Evolutionary conservation across 2,888 invertebrate species (phyloP).

Genomic region (Orthonevra nobilis): DNA sequence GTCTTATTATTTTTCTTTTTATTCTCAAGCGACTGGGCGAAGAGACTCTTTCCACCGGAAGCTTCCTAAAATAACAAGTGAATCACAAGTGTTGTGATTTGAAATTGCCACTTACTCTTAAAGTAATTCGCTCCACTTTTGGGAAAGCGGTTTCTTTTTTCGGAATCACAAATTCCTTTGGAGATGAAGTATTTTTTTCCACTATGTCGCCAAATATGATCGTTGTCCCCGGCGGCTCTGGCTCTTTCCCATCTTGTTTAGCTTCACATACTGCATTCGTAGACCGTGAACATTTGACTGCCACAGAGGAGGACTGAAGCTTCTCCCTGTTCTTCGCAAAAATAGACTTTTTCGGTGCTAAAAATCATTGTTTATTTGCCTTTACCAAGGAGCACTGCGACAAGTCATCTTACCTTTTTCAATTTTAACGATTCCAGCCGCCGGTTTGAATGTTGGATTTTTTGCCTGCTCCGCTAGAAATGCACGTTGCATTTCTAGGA

Average conservation of each 20-base stretch:
- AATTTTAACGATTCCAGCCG: constrained; percentile 82
- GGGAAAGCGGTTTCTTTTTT: constrained; percentile 50
- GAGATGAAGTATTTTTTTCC: constrained; percentile 76
- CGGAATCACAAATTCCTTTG: constrained; percentile 21
- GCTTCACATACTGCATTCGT: neutral
- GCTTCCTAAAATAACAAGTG: neutral
- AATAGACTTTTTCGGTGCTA: constrained; percentile 76
- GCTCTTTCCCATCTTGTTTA: constrained; percentile 57
- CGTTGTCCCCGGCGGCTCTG: constrained; percentile 32
- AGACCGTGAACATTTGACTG: neutral
- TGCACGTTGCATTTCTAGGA: constrained; percentile 87
- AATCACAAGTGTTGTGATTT: neutral
- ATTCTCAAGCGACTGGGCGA: constrained; percentile 81
- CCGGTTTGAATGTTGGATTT: constrained; percentile 82
- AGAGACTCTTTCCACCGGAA: constrained; percentile 80
- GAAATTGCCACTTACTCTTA: constrained; percentile 52
- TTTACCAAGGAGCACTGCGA: neutral
- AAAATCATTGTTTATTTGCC: neutral
- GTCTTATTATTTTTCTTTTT: constrained; percentile 59
- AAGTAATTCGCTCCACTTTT: constrained; percentile 46
- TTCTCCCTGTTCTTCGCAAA: constrained; percentile 75
- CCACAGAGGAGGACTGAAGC: constrained; percentile 71
- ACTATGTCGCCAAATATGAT: constrained; percentile 82
- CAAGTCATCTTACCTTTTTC: constrained; percentile 73
- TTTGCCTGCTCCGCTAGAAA: constrained; percentile 83